These are phyloP conservation scores for Cosmorhoe ocellata DNA, from an alignment of 2,888 invertebrate genomes.

Conservation along the genomic window DNA sequence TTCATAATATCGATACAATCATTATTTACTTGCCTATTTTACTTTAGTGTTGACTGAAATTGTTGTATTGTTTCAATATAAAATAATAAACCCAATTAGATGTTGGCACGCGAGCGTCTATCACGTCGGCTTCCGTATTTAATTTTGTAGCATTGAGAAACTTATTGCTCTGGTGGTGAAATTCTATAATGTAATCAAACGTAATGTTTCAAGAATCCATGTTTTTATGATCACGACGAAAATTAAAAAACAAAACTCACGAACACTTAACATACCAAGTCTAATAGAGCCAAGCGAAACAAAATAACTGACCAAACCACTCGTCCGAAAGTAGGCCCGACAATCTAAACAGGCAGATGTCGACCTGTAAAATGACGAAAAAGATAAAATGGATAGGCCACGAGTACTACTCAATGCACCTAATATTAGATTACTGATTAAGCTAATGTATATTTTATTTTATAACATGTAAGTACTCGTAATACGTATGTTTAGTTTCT, in stretches of 20 bases:
- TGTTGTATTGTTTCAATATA: conserved; percentile 29
- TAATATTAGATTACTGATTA: conserved; percentile 13
- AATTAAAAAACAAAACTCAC: conserved; percentile 29
- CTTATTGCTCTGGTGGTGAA: neutral
- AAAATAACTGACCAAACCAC: conserved; percentile 36
- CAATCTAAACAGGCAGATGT: conserved; percentile 32
- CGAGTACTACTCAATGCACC: neutral
- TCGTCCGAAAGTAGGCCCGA: conserved; percentile 32
- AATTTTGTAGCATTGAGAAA: conserved; percentile 8
- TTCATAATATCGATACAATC: conserved; percentile 40
- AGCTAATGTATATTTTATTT: conserved; percentile 1
- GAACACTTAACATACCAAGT: conserved; percentile 33
- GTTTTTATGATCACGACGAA: conserved; percentile 26
- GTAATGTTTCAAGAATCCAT: neutral
- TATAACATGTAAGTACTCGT: no score
- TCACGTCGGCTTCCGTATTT: conserved; percentile 20
- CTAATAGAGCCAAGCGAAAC: conserved; percentile 36
- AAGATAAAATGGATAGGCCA: conserved; percentile 22
- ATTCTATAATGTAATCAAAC: conserved; percentile 2
- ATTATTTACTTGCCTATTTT: conserved; percentile 30
- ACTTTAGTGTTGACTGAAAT: conserved; percentile 25
- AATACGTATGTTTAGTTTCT: no score
- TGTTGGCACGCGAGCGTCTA: conserved; percentile 31
- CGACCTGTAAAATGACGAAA: conserved; percentile 31
- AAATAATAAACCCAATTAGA: conserved; percentile 35